Base-by-base conservation (phyloP, 2,113 vertebrate species). In the Atlantisia rogersi region DNA sequence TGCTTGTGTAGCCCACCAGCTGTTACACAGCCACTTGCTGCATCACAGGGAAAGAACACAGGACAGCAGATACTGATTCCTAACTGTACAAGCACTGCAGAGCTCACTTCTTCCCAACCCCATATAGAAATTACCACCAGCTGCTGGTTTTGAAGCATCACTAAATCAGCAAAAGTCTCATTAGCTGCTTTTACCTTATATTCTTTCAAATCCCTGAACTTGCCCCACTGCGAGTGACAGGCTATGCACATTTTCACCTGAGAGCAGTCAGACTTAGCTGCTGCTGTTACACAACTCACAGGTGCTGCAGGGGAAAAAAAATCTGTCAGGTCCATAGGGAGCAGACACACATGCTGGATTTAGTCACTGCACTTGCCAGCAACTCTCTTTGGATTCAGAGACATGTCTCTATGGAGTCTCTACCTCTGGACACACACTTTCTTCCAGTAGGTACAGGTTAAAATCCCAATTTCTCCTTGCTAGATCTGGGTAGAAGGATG, bases 321-420 rank as follows among this genome's bases (percentile, higher is more conserved):
- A 44, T 65, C 84, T 88, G 78, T 59, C 55, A 88, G 88, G 92
- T 46, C 69, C 79, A 83, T 75, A 46, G 94, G 52, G 25, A 85
- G 28, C 50, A 87, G 67, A 82, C 55, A 77, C 37, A 62, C 32
- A 59, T 9, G 14, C 28, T 82, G 39, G 46, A 75, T n/a, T 85
- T 56, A 63, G 59, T 88, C 75, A 67, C 39, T 42, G 40, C 19
- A 17, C 55, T 55, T 69, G 53, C 70, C 82, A 93, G 59, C 21
- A 8, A 16, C 59, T 63, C 37, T 65, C 76, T 88, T 37, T 0
- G 0, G 55, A 74, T 59, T 50, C 79, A 20, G 31, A 92, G 64
- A 17, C 55, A 11, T 6, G 12, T 58, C 25, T 62, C 44, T 28
- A 10, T 17, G 39, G 17, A 4, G 9, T 53, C 62, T 40, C 15